Evolutionary conservation across 2,797 vertebrate genomes (phyloP), one percentile per base, ranked within the genome.

Genomic region (Aulostomus chinensis): DNA sequence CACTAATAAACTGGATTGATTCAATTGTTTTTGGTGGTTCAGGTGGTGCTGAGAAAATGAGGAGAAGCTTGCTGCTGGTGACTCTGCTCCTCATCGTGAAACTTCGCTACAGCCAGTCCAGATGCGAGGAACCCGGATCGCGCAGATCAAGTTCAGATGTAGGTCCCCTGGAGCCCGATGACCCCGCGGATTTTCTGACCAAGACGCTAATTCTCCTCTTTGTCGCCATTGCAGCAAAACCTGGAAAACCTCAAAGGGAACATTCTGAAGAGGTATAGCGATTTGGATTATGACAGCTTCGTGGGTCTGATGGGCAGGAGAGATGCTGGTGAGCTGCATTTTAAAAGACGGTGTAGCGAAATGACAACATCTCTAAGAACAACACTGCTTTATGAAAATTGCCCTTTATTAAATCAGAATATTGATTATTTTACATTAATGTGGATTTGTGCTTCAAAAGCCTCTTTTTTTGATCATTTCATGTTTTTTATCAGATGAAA

Each of bases 211-310:
- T 5, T 13, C 2, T 22, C 16, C 16, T 31, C 11, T 4, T 35
- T 61, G 24, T 37, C 5, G 6, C 59, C 9, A 1, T 52, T 57
- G 4, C 78, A 89, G 88, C 88, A 90, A 58, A 75, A 64, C 28
- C 48, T 21, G 16, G 84, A 85, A 17, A 87, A 74, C 25, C 56
- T 92, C 10, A 88, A 93, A 52, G 82, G 84, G 1, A 90, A 84
- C 11, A 67, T 93, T 65, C 74, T 93, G 46, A 93, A 91, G 82
- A 81, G 89, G 46, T 92, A 93, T 34, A 91, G 87, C 28, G 91
- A 94, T 64, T 80, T 93, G 78, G 93, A 94, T 67, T 94, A 94
- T 60, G 93, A 96, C 79, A 94, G 90, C 60, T 88, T 97, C 76
- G 92, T 96, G 32, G 92, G 91, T 50, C 69, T 92, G 65, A 92